phyloP scores from a whole-genome alignment of 1,140 invertebrate species.

The Episyrphus balteatus region DNA sequence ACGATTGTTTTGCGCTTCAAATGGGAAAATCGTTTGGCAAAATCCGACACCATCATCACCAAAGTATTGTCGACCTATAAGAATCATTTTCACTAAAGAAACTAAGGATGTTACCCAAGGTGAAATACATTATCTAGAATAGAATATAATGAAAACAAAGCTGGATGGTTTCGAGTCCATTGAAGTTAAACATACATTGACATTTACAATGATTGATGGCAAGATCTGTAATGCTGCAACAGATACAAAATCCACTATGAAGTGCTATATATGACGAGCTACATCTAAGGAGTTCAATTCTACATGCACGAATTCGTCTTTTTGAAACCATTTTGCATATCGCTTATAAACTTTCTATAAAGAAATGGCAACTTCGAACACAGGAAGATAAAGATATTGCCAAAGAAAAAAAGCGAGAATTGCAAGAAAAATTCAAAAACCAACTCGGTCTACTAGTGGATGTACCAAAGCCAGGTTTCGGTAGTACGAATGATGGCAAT shows the following conservation, averaged over 20 bases:
- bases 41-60: no score
- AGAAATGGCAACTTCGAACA: background rate
- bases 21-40: no score
- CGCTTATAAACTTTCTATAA: background rate
- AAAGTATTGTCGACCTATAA: no score
- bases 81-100: no score
- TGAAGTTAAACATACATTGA: constrained; percentile 15
- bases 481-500: background rate
- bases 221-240: constrained; percentile 36
- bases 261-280: constrained; percentile 32
- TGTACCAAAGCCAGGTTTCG: background rate
- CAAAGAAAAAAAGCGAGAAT: constrained; percentile 11
- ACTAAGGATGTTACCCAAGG: no score
- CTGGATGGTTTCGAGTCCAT: background rate
- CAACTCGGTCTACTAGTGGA: background rate
- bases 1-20: no score
- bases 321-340: background rate
- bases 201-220: constrained; percentile 34
- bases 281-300: constrained; percentile 20
- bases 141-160: no score
- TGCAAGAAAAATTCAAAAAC: constrained; percentile 24
- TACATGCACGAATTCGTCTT: no score
- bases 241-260: constrained; percentile 22
- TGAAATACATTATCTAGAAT: background rate
- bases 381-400: constrained; percentile 3